These are phyloP conservation scores for Sternotherus odoratus DNA, from an alignment of 2,797 vertebrate species.

Conservation along the genomic window DNA sequence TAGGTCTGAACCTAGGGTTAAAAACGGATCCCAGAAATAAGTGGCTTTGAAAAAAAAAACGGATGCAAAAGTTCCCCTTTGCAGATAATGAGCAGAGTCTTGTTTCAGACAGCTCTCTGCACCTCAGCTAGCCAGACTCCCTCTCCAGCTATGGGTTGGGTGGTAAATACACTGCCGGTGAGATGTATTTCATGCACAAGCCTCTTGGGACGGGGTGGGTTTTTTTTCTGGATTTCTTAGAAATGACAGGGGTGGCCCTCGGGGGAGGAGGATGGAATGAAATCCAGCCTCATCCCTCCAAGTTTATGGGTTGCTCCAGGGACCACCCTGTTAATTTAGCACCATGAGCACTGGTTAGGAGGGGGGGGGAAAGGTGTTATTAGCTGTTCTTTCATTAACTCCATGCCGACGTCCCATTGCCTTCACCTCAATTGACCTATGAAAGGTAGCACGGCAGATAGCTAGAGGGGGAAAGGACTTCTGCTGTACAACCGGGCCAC, in stretches of 20 bases:
- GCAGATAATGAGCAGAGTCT: not conserved
- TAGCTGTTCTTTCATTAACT: not conserved
- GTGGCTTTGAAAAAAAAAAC: not conserved
- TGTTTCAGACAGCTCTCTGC: not conserved
- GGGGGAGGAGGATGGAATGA: not conserved
- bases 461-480: not conserved
- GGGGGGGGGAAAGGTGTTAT: not conserved
- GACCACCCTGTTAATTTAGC: not conserved
- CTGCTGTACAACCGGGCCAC: not conserved
- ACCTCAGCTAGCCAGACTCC: not conserved
- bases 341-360: not conserved
- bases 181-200: not conserved
- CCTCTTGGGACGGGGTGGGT: not conserved
- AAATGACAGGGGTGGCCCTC: not conserved
- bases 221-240: not conserved
- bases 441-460: not conserved
- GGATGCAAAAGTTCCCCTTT: not conserved
- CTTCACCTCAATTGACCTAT: not conserved
- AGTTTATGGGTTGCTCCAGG: not conserved
- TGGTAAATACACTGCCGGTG: not conserved
- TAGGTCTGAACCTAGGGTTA: not conserved
- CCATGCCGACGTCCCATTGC: not conserved
- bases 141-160: not conserved
- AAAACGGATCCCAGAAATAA: not conserved
- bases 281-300: not conserved